These are phyloP conservation scores for Bergia puertoricense DNA, from an alignment of 92 coral and sea anemone genomes.

Conservation along the genomic window DNA sequence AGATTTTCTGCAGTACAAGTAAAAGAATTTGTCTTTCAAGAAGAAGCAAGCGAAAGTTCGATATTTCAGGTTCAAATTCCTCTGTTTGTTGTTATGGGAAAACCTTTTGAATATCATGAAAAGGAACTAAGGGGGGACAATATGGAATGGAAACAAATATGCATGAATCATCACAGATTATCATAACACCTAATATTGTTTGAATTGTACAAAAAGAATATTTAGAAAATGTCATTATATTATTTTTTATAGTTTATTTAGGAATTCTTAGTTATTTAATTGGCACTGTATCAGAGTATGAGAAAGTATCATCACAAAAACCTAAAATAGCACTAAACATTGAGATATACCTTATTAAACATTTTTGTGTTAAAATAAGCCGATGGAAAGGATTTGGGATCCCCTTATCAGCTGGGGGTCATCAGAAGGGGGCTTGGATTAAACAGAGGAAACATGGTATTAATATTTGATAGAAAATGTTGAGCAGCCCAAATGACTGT, in stretches of 20 bases:
- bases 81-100: neutral
- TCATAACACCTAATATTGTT: neutral
- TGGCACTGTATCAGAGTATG: neutral
- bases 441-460: too few relatives aligned
- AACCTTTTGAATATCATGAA: neutral
- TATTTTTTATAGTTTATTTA: constrained; percentile 14
- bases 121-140: too few relatives aligned
- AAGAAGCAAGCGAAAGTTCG: too few relatives aligned
- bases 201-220: constrained; percentile 7
- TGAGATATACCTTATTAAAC: neutral
- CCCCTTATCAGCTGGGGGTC: too few relatives aligned
- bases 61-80: neutral
- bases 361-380: neutral
- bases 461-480: too few relatives aligned
- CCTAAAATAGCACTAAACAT: too few relatives aligned
- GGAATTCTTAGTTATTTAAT: constrained; percentile 23
- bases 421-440: too few relatives aligned
- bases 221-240: constrained; percentile 4
- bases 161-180: neutral
- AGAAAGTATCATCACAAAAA: neutral
- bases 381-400: too few relatives aligned
- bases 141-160: neutral
- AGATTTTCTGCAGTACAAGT: neutral
- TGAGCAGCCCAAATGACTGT: too few relatives aligned
- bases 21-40: too few relatives aligned